Percentiles rank a stretch among this genome's conserved stretches.
Conservation (phyloP, 2,113 vertebrate species). For the Myxocyprinus asiaticus region DNA sequence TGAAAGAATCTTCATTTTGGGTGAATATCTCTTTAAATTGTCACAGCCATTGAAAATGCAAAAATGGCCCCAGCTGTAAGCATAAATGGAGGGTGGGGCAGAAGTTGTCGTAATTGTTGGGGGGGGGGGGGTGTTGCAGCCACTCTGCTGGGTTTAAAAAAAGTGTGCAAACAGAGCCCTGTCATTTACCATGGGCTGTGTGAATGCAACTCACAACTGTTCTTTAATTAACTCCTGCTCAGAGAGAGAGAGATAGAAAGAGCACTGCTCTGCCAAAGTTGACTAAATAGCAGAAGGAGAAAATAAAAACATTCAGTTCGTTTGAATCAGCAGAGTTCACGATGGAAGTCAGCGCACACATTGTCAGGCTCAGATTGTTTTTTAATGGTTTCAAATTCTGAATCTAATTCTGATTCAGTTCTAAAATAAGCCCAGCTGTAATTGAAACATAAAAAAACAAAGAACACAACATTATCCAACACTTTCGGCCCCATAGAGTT, state of each 20-base stretch:
- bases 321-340: conserved; percentile 28
- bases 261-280: conserved; percentile 17
- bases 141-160: conserved; percentile 44
- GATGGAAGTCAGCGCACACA: background rate
- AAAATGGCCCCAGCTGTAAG: conserved; percentile 24
- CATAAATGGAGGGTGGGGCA: conserved; percentile 32
- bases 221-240: conserved; percentile 57
- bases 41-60: background rate
- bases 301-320: conserved; percentile 18
- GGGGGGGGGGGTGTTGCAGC: conserved; percentile 32
- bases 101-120: conserved; percentile 40
- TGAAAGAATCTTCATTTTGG: too few species aligned
- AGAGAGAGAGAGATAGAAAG: conserved; percentile 12
- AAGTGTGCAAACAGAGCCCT: conserved; percentile 45
- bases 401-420: conserved; percentile 19
- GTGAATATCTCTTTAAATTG: background rate
- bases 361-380: background rate
- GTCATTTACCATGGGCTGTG: conserved; percentile 54
- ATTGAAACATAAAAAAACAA: conserved; percentile 5
- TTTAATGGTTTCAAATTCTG: background rate
- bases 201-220: conserved; percentile 51
- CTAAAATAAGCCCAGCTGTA: background rate
- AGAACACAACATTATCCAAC: background rate
- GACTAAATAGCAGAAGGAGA: background rate
- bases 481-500: background rate